These are phyloP conservation scores for Ophion slaviceki DNA, from an alignment of 2,888 invertebrate genomes.

Conservation along the genomic window DNA sequence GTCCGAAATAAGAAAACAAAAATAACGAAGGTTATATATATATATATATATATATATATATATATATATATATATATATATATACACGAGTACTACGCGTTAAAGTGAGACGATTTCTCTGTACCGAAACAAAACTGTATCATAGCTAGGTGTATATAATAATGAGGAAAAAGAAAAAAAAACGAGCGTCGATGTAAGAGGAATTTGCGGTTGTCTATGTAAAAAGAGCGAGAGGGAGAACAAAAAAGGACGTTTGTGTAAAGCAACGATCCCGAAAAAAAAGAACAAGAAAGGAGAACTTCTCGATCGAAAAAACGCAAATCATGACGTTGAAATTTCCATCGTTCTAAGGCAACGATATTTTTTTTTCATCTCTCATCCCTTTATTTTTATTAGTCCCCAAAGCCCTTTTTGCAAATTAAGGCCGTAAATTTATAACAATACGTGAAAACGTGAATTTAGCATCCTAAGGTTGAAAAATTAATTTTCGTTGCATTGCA, in stretches of 20 bases:
- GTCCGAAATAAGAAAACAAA: slow-evolving; percentile 51
- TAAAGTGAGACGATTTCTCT: slow-evolving; percentile 62
- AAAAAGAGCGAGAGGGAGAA: slow-evolving; percentile 45
- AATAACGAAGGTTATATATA: slow-evolving; percentile 35
- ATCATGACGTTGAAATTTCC: too few relatives aligned
- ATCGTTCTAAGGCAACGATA: too few relatives aligned
- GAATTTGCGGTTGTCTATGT: slow-evolving; percentile 72
- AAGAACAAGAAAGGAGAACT: slow-evolving; percentile 29
- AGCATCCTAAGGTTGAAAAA: too few relatives aligned
- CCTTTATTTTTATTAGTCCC: too few relatives aligned
- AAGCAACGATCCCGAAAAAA: slow-evolving; percentile 36
- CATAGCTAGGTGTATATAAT: slow-evolving; percentile 75
- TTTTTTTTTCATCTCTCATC: too few relatives aligned
- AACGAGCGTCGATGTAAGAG: slow-evolving; percentile 68
- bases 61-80: slow-evolving; percentile 36
- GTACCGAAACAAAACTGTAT: slow-evolving; percentile 66
- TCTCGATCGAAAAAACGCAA: slow-evolving; percentile 35
- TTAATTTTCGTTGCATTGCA: too few relatives aligned
- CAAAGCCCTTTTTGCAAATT: too few relatives aligned
- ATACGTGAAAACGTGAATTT: too few relatives aligned
- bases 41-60: slow-evolving; percentile 38
- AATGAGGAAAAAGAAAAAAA: slow-evolving; percentile 64
- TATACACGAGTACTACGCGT: slow-evolving; percentile 53
- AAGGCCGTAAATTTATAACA: too few relatives aligned
- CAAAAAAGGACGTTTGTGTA: slow-evolving; percentile 35